phyloP scores from a whole-genome alignment of 92 coral and sea anemone species.

The Pocillopora meandrina region DNA sequence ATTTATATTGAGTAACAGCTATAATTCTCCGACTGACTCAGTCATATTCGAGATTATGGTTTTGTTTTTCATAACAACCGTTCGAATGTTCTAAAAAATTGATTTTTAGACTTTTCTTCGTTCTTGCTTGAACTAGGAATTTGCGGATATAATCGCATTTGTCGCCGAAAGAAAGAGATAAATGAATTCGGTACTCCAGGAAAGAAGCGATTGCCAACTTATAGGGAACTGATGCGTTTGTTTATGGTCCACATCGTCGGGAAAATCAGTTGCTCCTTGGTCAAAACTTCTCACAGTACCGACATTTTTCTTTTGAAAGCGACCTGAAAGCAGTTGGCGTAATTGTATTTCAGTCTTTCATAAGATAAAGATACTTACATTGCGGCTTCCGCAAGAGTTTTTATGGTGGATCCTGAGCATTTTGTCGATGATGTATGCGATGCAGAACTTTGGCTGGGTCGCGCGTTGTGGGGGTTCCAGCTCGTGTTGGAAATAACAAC shows the following conservation, averaged over 20 bases:
- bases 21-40: not conserved
- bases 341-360: not conserved
- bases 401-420: constrained; percentile 22
- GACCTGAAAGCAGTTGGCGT: not conserved
- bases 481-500: constrained; percentile 17
- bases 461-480: constrained; percentile 15
- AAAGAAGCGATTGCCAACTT: not conserved
- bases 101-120: too few relatives aligned
- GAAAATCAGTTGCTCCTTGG: not conserved
- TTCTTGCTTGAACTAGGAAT: not conserved
- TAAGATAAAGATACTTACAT: constrained; percentile 20
- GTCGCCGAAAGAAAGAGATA: not conserved
- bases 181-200: not conserved
- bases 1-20: not conserved
- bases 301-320: not conserved
- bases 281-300: not conserved
- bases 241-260: not conserved
- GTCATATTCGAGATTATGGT: not conserved
- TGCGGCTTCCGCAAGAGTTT: constrained; percentile 38
- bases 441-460: constrained; percentile 25
- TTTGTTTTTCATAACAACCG: not conserved
- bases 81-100: not conserved
- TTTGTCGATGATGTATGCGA: constrained; percentile 34
- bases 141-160: not conserved
- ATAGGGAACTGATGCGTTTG: not conserved